A percentile compares a stretch with the other conserved stretches of the same genome.
Conservation (phyloP, 2,797 vertebrate genomes). For the Echiichthys vipera region DNA sequence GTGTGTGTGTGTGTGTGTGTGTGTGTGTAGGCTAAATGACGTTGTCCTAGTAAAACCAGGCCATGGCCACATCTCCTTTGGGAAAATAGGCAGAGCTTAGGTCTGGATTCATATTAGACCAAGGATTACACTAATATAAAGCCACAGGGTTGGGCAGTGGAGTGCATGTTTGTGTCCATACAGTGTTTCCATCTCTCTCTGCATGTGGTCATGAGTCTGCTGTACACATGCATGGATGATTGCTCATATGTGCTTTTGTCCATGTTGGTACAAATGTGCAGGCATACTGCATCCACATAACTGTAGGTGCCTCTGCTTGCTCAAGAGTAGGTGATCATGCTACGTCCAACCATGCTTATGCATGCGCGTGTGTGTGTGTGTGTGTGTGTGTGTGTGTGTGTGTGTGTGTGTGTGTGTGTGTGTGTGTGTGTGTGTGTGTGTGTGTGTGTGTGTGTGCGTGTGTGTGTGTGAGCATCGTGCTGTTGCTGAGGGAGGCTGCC, state of each 20-base stretch:
- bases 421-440: constrained; percentile 63
- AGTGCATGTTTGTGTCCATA: constrained; percentile 36
- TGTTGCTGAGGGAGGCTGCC: constrained; percentile 63
- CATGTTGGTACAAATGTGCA: constrained; percentile 54
- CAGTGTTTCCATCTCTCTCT: constrained; percentile 35
- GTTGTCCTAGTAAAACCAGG: constrained; percentile 60
- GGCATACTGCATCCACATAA: constrained; percentile 23
- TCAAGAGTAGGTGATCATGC: constrained; percentile 42
- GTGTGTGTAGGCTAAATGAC: constrained; percentile 38
- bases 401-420: constrained; percentile 66
- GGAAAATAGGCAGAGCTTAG: constrained; percentile 56
- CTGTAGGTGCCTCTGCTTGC: constrained; percentile 43
- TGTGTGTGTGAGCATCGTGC: constrained; percentile 62
- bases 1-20: constrained; percentile 37
- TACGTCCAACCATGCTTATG: constrained; percentile 48
- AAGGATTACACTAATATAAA: constrained; percentile 63
- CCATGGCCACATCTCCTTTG: constrained; percentile 54
- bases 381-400: constrained; percentile 64
- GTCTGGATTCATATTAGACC: constrained; percentile 65
- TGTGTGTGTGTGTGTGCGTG: constrained; percentile 65
- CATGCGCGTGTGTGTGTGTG: constrained; percentile 62
- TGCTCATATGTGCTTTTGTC: constrained; percentile 47
- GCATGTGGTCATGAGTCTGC: constrained; percentile 49
- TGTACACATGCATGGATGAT: constrained; percentile 34
- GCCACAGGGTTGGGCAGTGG: constrained; percentile 28